These are phyloP conservation scores for Andrena minutula DNA, from an alignment of 2,888 invertebrate species.

Conservation along the genomic window DNA sequence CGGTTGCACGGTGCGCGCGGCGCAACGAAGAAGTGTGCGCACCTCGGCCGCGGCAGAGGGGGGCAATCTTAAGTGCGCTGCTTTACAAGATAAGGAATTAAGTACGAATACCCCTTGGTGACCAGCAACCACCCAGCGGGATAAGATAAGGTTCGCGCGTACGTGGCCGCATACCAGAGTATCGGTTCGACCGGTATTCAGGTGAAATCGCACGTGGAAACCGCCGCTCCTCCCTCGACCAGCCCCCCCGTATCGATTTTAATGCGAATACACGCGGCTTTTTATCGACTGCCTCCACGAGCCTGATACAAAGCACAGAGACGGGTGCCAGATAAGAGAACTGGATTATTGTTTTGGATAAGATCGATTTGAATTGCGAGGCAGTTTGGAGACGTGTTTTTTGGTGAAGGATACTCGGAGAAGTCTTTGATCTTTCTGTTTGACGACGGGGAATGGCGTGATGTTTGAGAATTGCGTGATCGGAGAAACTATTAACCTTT, in stretches of 20 bases:
- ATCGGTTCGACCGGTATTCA: conserved; percentile 50
- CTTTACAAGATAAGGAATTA: conserved; percentile 84
- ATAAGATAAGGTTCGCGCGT: conserved; percentile 76
- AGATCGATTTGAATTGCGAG: conserved; percentile 21
- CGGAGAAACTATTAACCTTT: neutral
- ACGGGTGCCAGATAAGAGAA: neutral
- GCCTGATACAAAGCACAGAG: conserved; percentile 3
- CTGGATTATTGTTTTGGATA: conserved; percentile 29
- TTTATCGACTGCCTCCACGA: conserved; percentile 1
- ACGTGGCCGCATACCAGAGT: conserved; percentile 57
- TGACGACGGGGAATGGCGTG: neutral
- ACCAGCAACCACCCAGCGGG: conserved; percentile 74
- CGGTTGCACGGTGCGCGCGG: conserved; percentile 39
- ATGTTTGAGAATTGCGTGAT: conserved; percentile 16
- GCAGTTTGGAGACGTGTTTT: conserved; percentile 1
- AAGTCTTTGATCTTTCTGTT: neutral
- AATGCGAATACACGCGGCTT: conserved; percentile 9
- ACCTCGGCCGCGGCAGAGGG: conserved; percentile 47
- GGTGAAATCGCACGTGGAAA: conserved; percentile 34
- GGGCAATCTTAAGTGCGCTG: conserved; percentile 82
- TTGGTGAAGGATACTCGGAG: neutral
- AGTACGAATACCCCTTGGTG: conserved; percentile 77
- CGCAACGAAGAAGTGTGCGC: conserved; percentile 23
- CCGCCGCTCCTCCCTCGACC: conserved; percentile 4
- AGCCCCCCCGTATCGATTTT: conserved; percentile 30